Evolutionary conservation across 1,140 invertebrate genomes (phyloP).

Genomic region (Bombus consobrinus): DNA sequence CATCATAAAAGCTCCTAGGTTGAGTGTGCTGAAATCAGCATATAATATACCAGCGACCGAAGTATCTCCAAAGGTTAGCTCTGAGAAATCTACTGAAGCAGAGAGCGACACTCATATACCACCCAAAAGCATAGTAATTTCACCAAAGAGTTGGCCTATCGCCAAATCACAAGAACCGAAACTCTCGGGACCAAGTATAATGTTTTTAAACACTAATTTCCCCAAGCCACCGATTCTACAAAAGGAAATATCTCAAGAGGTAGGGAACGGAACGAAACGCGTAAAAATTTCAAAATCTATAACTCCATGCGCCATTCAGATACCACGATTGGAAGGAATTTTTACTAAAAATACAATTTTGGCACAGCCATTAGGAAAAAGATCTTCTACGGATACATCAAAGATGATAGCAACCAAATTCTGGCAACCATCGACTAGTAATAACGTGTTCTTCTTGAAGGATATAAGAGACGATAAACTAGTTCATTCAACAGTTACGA

Average conservation of each 20-base stretch:
- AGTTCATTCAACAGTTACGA: not conserved
- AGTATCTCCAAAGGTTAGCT: constrained; percentile 14
- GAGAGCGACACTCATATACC: constrained; percentile 55
- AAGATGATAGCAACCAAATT: constrained; percentile 45
- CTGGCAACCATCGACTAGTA: constrained; percentile 36
- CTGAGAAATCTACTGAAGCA: constrained; percentile 5
- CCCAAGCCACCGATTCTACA: constrained; percentile 35
- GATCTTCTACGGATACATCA: constrained; percentile 4
- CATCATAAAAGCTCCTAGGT: constrained; percentile 71
- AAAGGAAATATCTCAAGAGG: constrained; percentile 35
- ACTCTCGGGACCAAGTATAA: constrained; percentile 22
- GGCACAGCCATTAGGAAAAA: constrained; percentile 3
- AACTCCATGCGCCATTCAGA: constrained; percentile 4
- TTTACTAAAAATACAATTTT: constrained; percentile 27
- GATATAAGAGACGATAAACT: not conserved
- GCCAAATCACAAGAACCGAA: constrained; percentile 21
- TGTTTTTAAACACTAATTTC: constrained; percentile 42
- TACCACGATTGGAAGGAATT: constrained; percentile 5
- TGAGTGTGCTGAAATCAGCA: constrained; percentile 61
- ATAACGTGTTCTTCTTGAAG: constrained; percentile 31
- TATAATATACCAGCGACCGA: constrained; percentile 13
- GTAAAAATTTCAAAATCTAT: not conserved
- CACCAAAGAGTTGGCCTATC: constrained; percentile 46
- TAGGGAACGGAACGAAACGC: not conserved
- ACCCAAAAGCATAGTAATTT: constrained; percentile 49